These are phyloP conservation scores for Gallinago media DNA, from an alignment of 2,113 vertebrate genomes.

Conservation along the genomic window DNA sequence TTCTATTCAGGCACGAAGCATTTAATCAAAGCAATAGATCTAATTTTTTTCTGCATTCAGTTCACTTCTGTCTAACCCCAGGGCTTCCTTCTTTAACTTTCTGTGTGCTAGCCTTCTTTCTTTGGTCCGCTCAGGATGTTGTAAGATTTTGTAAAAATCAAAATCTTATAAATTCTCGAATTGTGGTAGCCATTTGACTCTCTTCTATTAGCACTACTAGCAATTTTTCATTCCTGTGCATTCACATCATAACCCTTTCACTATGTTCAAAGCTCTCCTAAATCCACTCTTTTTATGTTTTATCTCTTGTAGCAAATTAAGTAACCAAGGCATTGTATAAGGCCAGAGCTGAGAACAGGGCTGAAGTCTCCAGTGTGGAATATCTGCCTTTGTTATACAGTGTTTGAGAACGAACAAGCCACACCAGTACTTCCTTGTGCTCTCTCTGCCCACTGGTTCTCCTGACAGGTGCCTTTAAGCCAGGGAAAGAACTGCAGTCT, in stretches of 20 bases:
- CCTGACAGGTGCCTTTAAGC: neutral
- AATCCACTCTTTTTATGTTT: neutral
- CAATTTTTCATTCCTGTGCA: neutral
- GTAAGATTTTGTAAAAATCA: neutral
- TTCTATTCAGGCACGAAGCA: neutral
- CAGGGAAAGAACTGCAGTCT: neutral
- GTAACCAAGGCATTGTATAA: neutral
- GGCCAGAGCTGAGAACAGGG: neutral
- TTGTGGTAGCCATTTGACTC: neutral
- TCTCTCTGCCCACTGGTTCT: accelerated
- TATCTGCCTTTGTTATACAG: neutral
- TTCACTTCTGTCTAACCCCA: neutral
- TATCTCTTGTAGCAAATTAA: neutral
- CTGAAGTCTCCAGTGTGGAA: neutral
- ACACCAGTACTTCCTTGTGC: accelerated
- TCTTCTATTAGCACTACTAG: neutral
- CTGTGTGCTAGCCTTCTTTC: neutral
- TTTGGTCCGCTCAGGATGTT: neutral
- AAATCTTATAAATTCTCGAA: neutral
- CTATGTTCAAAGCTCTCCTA: neutral
- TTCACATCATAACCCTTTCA: neutral
- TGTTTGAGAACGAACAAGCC: neutral
- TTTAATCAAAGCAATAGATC: neutral
- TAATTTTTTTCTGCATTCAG: neutral
- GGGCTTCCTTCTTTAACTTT: neutral